Evolutionary conservation across 2,113 vertebrate species (phyloP).

Genomic region (Nicator chloris): DNA sequence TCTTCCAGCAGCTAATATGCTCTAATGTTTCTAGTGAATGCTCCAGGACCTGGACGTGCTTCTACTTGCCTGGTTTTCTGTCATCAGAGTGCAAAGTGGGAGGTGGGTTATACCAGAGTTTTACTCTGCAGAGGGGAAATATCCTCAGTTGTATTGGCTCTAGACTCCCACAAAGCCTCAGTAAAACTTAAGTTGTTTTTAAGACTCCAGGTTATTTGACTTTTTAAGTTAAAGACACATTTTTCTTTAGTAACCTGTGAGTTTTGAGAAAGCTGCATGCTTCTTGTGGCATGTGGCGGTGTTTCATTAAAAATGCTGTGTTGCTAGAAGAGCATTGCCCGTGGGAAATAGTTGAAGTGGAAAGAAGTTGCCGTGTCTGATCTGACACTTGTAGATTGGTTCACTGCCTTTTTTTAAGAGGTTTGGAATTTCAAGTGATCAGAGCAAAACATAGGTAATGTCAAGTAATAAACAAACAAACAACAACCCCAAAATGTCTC

Average conservation of each 20-base stretch:
- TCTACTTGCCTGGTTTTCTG: neutral
- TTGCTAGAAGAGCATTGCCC: neutral
- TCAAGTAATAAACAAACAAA: neutral
- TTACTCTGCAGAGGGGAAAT: neutral
- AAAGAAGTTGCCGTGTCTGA: neutral
- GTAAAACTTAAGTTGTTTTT: neutral
- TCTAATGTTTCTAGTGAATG: neutral
- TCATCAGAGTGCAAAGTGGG: fast-evolving
- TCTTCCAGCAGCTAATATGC: neutral
- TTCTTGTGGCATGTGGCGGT: neutral
- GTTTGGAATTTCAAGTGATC: neutral
- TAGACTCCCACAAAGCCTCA: neutral
- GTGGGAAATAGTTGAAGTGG: neutral
- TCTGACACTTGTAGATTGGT: neutral
- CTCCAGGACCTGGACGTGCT: neutral
- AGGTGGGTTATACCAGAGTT: neutral
- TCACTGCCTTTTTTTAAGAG: neutral
- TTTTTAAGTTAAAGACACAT: neutral
- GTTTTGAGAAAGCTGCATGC: neutral
- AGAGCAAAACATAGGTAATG: neutral
- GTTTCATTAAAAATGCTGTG: neutral
- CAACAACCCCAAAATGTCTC: fast-evolving
- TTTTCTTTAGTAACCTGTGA: neutral
- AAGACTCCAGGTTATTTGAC: neutral
- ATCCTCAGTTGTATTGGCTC: neutral